These are phyloP conservation scores for Bathynomus jamesi DNA, from an alignment of 1,140 invertebrate species.

Conservation along the genomic window DNA sequence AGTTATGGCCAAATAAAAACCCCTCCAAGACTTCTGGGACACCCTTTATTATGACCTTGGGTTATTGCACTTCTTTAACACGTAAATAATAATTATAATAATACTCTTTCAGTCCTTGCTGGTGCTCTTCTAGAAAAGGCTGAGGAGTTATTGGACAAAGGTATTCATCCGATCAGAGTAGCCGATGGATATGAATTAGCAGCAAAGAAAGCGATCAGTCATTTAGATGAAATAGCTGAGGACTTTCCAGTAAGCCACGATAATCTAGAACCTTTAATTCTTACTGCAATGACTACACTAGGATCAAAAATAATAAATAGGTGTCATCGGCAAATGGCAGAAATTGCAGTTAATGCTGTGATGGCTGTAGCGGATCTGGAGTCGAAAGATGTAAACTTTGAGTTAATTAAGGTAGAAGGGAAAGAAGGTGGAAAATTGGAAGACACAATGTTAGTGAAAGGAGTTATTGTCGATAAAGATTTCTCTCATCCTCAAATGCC, in stretches of 20 bases:
- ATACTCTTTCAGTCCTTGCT: conserved; percentile 64
- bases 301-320: conserved; percentile 86
- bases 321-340: conserved; percentile 88
- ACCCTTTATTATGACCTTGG: too few relatives aligned
- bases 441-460: conserved; percentile 92
- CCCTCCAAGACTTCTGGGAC: too few relatives aligned
- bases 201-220: conserved; percentile 76
- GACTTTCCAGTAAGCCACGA: conserved; percentile 74
- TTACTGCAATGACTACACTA: conserved; percentile 95
- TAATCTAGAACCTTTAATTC: conserved; percentile 80
- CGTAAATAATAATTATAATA: too few relatives aligned
- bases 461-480: conserved; percentile 97
- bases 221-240: conserved; percentile 82
- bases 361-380: conserved; percentile 88
- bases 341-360: conserved; percentile 96
- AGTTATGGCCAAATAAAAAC: too few relatives aligned
- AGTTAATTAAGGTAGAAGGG: conserved; percentile 96
- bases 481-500: conserved; percentile 99
- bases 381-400: conserved; percentile 95
- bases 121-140: conserved; percentile 94
- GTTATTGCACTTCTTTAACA: too few relatives aligned
- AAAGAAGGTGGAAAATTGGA: conserved; percentile 97
- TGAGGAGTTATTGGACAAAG: conserved; percentile 82
- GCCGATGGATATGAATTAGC: conserved; percentile 98
- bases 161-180: conserved; percentile 97